phyloP scores from a whole-genome alignment of 2,113 vertebrate genomes.

The Steatornis caripensis region DNA sequence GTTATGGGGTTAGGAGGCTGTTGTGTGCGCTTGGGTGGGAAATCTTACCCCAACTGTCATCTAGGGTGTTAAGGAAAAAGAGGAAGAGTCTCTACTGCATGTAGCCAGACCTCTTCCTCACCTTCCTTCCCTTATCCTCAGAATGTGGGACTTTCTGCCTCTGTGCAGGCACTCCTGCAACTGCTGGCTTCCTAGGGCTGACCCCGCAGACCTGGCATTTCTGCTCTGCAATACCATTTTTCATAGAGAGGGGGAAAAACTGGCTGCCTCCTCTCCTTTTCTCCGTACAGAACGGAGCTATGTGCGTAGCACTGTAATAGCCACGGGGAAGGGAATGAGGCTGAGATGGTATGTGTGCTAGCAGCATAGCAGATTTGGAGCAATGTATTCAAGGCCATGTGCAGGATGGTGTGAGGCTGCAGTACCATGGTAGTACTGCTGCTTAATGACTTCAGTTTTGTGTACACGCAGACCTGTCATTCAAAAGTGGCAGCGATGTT shows the following conservation, averaged over 20 bases:
- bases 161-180: background rate
- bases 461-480: background rate
- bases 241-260: too few relatives aligned
- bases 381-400: fast-evolving
- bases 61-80: background rate
- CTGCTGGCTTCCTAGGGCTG: background rate
- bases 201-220: background rate
- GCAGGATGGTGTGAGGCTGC: background rate
- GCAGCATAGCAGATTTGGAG: background rate
- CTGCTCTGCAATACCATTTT: background rate
- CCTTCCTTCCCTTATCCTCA: background rate
- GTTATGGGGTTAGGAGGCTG: background rate
- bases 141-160: background rate
- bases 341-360: background rate
- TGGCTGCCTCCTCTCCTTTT: background rate
- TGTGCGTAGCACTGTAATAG: background rate
- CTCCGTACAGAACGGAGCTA: background rate
- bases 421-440: background rate
- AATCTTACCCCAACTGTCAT: background rate
- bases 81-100: background rate
- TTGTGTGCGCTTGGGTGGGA: background rate
- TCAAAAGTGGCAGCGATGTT: background rate
- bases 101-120: background rate
- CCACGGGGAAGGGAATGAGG: background rate
- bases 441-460: background rate